Percentiles rank a stretch among this genome's conserved stretches.
Conservation (phyloP, 2,113 vertebrate species). For the Campylomormyrus numenius region DNA sequence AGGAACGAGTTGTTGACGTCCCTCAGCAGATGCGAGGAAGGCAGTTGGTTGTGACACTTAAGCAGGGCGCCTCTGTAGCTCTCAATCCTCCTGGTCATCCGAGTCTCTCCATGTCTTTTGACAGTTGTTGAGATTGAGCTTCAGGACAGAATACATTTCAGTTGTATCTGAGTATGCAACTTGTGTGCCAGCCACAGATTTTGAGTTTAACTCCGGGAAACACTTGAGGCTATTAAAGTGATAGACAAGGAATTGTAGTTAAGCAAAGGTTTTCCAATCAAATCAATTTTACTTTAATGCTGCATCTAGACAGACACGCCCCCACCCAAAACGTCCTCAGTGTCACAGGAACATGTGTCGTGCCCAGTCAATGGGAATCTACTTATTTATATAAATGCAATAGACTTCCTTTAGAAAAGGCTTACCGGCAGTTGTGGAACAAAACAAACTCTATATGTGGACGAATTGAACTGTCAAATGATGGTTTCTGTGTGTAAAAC, state of each 20-base stretch:
- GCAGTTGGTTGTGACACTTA: not conserved
- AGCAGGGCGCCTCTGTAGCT: not conserved
- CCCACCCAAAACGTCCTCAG: not conserved
- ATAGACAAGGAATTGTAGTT: not conserved
- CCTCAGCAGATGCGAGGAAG: not conserved
- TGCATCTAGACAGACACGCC: not conserved
- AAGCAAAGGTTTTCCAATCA: not conserved
- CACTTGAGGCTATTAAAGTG: constrained; percentile 24
- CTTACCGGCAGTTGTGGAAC: not conserved
- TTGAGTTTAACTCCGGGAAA: constrained; percentile 20
- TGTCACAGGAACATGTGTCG: constrained; percentile 54
- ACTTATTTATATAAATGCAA: constrained; percentile 34
- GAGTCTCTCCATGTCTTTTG: not conserved
- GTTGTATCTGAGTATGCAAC: not conserved
- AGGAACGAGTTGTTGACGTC: not conserved
- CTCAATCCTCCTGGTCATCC: not conserved
- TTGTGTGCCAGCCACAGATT: constrained; percentile 10
- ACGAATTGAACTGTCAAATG: not conserved
- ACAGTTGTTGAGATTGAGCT: not conserved
- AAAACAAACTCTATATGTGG: not conserved
- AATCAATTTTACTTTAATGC: not conserved
- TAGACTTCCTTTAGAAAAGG: constrained; percentile 22
- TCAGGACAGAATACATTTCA: constrained; percentile 5
- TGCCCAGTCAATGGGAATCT: constrained; percentile 49
- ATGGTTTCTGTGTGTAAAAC: not conserved